Conservation (phyloP, 2,113 vertebrate species). For the Terrapene triunguis region DNA sequence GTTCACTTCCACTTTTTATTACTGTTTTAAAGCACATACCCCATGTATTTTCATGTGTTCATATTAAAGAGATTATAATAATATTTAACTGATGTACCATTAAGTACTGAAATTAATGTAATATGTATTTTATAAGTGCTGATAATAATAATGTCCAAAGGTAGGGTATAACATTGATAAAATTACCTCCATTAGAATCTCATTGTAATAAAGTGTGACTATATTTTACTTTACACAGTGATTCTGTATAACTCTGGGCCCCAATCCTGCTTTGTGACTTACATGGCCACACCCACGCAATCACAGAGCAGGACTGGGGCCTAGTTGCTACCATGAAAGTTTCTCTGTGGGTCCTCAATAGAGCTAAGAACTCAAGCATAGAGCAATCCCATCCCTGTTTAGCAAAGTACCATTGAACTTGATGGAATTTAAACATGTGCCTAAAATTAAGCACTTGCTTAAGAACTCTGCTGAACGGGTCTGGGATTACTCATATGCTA, state of each 20-base stretch:
- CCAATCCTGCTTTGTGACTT: neutral
- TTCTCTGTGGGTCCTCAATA: neutral
- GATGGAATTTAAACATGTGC: neutral
- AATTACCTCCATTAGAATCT: neutral
- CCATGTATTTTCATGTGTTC: neutral
- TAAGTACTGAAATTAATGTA: conserved; percentile 1
- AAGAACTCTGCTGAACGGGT: neutral
- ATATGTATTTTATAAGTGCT: neutral
- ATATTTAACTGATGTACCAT: neutral
- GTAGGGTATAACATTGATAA: neutral
- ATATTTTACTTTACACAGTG: neutral
- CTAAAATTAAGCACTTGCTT: neutral
- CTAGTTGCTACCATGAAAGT: neutral
- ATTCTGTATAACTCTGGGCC: neutral
- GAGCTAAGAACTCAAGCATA: neutral
- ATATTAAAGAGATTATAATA: neutral
- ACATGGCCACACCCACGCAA: neutral
- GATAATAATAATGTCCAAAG: conserved; percentile 4
- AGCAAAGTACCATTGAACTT: neutral
- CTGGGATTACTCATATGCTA: neutral
- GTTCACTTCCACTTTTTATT: neutral
- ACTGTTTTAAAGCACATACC: neutral
- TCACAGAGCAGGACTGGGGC: neutral
- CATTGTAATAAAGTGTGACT: neutral
- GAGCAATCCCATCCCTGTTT: neutral